Percentiles rank a stretch among this genome's conserved stretches.
phyloP scores from a whole-genome alignment of 2,797 vertebrate genomes.

The Takifugu ocellatus region DNA sequence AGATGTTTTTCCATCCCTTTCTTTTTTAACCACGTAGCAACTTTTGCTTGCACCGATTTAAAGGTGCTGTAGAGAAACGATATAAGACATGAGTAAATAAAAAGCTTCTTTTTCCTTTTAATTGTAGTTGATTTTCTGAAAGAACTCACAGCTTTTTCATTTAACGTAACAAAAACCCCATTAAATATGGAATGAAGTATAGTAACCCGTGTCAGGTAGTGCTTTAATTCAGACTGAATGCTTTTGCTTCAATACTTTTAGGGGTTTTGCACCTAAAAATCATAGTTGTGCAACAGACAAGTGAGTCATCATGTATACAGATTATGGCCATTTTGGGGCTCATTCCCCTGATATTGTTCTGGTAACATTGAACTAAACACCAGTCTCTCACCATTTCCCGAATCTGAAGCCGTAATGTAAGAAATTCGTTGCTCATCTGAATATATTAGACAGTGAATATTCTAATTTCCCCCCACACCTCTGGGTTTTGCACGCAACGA shows the following conservation, averaged over 20 bases:
- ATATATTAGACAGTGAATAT: not conserved
- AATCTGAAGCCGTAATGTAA: not conserved
- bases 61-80: too few species aligned
- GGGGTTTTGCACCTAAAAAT: not conserved
- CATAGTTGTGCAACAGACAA: not conserved
- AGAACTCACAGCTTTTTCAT: too few species aligned
- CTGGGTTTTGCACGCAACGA: not conserved
- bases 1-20: too few species aligned
- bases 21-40: too few species aligned
- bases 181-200: too few species aligned
- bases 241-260: not conserved
- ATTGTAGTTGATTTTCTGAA: too few species aligned
- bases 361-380: not conserved
- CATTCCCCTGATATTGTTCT: not conserved
- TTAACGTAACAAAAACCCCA: too few species aligned
- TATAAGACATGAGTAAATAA: too few species aligned
- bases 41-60: too few species aligned
- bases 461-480: not conserved
- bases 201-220: not conserved
- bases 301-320: not conserved
- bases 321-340: not conserved
- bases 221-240: not conserved
- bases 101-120: too few species aligned
- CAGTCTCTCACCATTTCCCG: not conserved
- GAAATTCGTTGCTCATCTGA: not conserved